Conservation (phyloP, 1,140 invertebrate species). For the Choristoneura fumiferana region DNA sequence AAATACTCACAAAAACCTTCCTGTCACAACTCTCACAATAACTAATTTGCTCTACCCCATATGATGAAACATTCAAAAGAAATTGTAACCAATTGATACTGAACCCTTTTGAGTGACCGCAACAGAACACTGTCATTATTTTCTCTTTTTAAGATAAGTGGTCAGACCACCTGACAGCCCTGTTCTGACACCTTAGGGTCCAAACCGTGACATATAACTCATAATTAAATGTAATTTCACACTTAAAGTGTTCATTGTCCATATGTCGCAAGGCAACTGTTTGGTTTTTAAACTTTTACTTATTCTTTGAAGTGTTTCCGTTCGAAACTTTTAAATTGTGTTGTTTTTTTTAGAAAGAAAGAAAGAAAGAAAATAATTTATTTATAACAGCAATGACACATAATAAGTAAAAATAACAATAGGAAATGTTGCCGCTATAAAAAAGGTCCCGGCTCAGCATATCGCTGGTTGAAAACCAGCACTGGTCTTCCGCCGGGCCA, state of each 20-base stretch:
- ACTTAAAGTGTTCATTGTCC: conserved; percentile 58
- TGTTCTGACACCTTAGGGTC: conserved; percentile 52
- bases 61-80: conserved; percentile 13
- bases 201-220: conserved; percentile 60
- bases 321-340: too few species aligned
- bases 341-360: too few species aligned
- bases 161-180: conserved; percentile 53
- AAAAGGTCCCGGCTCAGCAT: too few species aligned
- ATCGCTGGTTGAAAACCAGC: too few species aligned
- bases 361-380: too few species aligned
- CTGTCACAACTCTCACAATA: too few species aligned
- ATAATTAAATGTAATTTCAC: conserved; percentile 67
- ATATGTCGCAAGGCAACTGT: conserved; percentile 47
- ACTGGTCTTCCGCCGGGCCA: too few species aligned
- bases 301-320: too few species aligned
- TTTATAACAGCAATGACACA: too few species aligned
- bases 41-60: background rate
- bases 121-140: conserved; percentile 47
- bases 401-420: too few species aligned
- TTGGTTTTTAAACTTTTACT: background rate
- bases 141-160: conserved; percentile 58
- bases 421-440: too few species aligned
- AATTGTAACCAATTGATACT: conserved; percentile 4
- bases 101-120: conserved; percentile 25
- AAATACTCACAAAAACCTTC: too few species aligned